phyloP scores from a whole-genome alignment of 30 jellyfish, hydroid and myxozoan genomes.

The Aurelia sp. region DNA sequence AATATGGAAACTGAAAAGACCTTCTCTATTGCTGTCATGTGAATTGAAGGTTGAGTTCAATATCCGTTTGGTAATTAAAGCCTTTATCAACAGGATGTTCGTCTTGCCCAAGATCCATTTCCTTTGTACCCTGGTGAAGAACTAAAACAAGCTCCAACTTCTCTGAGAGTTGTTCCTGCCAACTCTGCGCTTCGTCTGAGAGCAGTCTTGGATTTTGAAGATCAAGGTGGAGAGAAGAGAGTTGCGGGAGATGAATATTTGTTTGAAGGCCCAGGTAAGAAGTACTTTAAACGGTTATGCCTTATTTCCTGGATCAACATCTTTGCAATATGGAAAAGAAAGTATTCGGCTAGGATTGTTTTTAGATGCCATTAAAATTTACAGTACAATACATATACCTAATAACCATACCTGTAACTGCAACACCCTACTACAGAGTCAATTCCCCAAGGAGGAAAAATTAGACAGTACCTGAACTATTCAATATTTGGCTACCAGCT shows the following conservation, averaged over 20 bases:
- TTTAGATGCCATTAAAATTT: too few relatives aligned
- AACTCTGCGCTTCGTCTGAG: conserved; percentile 93
- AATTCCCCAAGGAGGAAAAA: too few relatives aligned
- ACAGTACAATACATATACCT: too few relatives aligned
- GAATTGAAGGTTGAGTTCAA: background rate
- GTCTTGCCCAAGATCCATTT: conserved; percentile 99
- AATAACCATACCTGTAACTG: too few relatives aligned
- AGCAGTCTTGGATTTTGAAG: conserved; percentile 90
- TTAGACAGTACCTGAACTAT: too few relatives aligned
- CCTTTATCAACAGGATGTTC: conserved; percentile 74
- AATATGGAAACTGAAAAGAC: too few relatives aligned
- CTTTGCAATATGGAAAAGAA: too few relatives aligned
- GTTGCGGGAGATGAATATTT: conserved; percentile 99
- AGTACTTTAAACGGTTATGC: background rate
- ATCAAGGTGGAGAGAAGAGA: conserved; percentile 70
- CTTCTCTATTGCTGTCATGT: too few relatives aligned
- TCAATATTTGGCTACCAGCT: too few relatives aligned
- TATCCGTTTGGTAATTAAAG: background rate
- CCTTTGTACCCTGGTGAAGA: conserved; percentile 98
- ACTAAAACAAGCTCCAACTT: conserved; percentile 81
- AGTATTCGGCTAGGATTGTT: too few relatives aligned
- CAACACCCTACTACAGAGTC: too few relatives aligned
- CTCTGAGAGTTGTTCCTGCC: conserved; percentile 91
- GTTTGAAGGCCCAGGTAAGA: conserved; percentile 96
- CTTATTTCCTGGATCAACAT: background rate